A percentile compares a stretch with the other conserved stretches of the same genome.
Evolutionary conservation across 2,797 vertebrate species (phyloP).

Genomic region (Parambassis ranga): DNA sequence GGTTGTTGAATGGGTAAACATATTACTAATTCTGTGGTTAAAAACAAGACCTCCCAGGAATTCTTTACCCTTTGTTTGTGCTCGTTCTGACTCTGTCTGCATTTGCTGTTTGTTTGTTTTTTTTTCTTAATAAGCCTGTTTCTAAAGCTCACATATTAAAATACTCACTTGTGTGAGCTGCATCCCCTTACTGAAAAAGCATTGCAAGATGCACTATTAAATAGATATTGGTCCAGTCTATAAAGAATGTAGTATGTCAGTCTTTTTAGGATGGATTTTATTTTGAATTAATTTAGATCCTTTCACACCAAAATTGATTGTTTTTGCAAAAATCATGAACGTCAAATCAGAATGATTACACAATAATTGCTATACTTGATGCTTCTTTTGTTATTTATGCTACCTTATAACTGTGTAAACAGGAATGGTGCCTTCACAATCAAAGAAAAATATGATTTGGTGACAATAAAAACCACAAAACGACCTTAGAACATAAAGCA

Average conservation of each 20-base stretch:
- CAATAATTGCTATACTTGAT: no score
- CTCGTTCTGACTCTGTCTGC: not conserved
- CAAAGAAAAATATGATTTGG: no score
- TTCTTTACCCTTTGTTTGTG: not conserved
- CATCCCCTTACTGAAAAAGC: not conserved
- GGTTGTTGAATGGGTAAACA: constrained; percentile 23
- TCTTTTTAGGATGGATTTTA: no score
- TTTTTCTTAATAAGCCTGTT: not conserved
- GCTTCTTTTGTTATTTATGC: no score
- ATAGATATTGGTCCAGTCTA: not conserved
- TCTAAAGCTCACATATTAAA: not conserved
- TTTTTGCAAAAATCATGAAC: no score
- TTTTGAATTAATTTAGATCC: no score
- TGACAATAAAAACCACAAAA: no score
- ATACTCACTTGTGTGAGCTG: not conserved
- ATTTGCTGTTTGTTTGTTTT: not conserved
- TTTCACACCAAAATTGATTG: not conserved
- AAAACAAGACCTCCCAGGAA: constrained; percentile 6
- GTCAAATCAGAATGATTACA: no score
- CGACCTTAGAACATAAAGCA: not conserved
- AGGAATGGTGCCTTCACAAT: no score
- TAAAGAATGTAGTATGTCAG: not conserved
- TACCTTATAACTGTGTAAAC: no score
- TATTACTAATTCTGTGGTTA: constrained; percentile 19
- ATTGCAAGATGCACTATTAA: not conserved